A percentile compares a stretch with the other conserved stretches of the same genome.
Evolutionary conservation across 92 coral and sea anemone species (phyloP).

Genomic region (Pocillopora grandis): DNA sequence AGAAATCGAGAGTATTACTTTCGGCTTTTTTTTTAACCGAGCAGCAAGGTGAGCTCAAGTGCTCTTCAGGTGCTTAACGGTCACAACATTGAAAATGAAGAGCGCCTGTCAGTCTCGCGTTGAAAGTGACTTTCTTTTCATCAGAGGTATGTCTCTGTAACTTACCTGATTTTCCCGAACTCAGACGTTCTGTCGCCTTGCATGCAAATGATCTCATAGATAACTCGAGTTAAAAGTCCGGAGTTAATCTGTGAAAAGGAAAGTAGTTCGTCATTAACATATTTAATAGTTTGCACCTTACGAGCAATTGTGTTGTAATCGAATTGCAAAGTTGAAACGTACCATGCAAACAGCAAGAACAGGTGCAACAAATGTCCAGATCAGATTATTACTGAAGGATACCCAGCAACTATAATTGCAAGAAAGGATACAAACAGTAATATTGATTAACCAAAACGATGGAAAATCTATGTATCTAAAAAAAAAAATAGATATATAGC

Average conservation of each 20-base stretch:
- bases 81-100: too few relatives aligned
- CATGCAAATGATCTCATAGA: slow-evolving; percentile 76
- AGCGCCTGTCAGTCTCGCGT: too few relatives aligned
- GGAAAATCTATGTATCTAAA: too few relatives aligned
- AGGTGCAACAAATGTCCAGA: slow-evolving; percentile 73
- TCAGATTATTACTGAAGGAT: slow-evolving; percentile 55
- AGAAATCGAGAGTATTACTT: too few relatives aligned
- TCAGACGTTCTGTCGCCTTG: slow-evolving; percentile 44
- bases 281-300: not conserved
- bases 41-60: too few relatives aligned
- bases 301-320: too few relatives aligned
- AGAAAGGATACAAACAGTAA: not conserved
- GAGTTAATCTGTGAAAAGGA: slow-evolving; percentile 54
- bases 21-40: too few relatives aligned
- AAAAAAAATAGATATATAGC: too few relatives aligned
- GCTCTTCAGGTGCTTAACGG: too few relatives aligned
- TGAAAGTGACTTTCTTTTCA: too few relatives aligned
- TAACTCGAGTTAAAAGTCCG: slow-evolving; percentile 62
- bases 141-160: not conserved
- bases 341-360: slow-evolving; percentile 67
- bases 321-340: slow-evolving; percentile 10
- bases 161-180: not conserved
- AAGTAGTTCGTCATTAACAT: too few relatives aligned
- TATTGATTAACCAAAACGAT: not conserved
- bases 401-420: slow-evolving; percentile 62